Percentiles rank a stretch among this genome's conserved stretches.
phyloP scores from a whole-genome alignment of 2,888 invertebrate genomes.

The Embidobia sp. region DNA sequence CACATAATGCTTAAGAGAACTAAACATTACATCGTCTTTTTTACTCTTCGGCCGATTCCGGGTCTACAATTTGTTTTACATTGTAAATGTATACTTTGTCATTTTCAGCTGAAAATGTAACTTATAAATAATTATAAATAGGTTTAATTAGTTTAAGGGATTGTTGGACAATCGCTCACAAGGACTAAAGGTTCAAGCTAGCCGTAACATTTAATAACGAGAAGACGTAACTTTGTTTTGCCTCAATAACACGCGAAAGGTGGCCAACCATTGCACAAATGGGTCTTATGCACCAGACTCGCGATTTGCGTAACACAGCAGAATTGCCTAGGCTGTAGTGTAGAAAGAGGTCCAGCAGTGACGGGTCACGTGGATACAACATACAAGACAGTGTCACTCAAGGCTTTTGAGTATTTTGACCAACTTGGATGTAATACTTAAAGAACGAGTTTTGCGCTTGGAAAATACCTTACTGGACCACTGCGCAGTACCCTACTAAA shows the following conservation, averaged over 20 bases:
- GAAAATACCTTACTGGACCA: no score
- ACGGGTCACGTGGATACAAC: no score
- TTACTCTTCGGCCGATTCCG: conserved; percentile 31
- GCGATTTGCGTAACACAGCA: conserved; percentile 6
- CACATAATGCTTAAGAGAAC: conserved; percentile 33
- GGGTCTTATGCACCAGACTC: conserved; percentile 48
- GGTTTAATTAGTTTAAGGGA: conserved; percentile 22
- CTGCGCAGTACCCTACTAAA: no score
- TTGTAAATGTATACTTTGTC: conserved; percentile 48
- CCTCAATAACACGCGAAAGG: conserved; percentile 14
- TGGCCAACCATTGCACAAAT: conserved; percentile 53
- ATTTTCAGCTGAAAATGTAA: conserved; percentile 52
- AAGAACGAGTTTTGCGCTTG: no score
- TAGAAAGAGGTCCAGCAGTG: no score
- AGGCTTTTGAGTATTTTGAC: no score
- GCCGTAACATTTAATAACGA: conserved; percentile 17
- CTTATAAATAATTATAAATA: conserved; percentile 49
- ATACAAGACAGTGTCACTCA: no score
- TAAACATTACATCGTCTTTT: conserved; percentile 27
- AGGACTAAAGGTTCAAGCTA: conserved; percentile 26
- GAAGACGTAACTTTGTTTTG: conserved; percentile 10
- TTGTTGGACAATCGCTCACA: conserved; percentile 29
- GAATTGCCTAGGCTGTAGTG: background rate
- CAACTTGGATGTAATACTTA: no score
- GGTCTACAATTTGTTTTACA: conserved; percentile 48